These are phyloP conservation scores for Diarsia dahlii DNA, from an alignment of 2,888 invertebrate species.

Conservation along the genomic window DNA sequence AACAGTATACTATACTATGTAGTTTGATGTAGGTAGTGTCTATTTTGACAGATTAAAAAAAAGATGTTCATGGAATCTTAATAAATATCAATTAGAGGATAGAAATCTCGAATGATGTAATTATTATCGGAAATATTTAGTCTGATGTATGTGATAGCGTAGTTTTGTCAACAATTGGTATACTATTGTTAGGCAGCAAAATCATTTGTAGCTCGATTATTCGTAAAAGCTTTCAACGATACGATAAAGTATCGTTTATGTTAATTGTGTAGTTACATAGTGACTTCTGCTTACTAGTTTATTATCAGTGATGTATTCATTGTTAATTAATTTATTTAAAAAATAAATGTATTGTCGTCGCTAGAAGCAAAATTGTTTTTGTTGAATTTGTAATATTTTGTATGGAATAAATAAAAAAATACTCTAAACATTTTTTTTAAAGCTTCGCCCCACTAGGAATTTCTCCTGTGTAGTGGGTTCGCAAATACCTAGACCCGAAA, in stretches of 20 bases:
- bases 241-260: constrained; percentile 23
- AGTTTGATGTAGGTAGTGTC: constrained; percentile 42
- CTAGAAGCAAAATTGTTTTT: constrained; percentile 42
- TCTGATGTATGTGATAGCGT: constrained; percentile 76
- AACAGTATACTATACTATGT: constrained; percentile 27
- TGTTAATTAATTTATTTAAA: constrained; percentile 58
- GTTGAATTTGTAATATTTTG: constrained; percentile 63
- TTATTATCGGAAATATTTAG: constrained; percentile 62
- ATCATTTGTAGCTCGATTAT: constrained; percentile 26
- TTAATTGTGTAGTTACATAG: constrained; percentile 40
- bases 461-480: no score
- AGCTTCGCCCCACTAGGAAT: no score
- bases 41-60: constrained; percentile 34
- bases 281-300: constrained; percentile 27
- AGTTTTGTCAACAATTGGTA: constrained; percentile 22
- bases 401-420: constrained; percentile 42
- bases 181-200: constrained; percentile 32
- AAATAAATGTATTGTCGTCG: constrained; percentile 33
- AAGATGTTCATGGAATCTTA: background rate
- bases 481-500: no score
- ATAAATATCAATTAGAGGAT: constrained; percentile 1
- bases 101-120: constrained; percentile 47
- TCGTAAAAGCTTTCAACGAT: constrained; percentile 16
- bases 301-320: constrained; percentile 26
- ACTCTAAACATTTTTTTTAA: background rate